Evolutionary conservation across 2,888 invertebrate species (phyloP).

Genomic region (Neoaliturus tenellus): DNA sequence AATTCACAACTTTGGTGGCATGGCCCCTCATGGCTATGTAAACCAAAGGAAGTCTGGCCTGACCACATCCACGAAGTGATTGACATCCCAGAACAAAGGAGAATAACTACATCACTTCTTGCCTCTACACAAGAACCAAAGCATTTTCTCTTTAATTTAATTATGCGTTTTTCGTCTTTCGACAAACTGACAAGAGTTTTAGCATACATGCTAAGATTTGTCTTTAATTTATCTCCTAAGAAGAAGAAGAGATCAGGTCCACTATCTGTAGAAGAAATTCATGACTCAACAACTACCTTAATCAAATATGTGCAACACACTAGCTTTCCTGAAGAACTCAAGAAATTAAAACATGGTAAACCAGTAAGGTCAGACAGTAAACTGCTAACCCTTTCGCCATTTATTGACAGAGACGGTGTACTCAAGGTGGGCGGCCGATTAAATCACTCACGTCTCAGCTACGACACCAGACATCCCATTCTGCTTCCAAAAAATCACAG

Average conservation of each 20-base stretch:
- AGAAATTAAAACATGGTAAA: not conserved
- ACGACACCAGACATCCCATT: conserved; percentile 37
- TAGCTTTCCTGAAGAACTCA: not conserved
- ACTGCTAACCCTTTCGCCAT: conserved; percentile 18
- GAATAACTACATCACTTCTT: not conserved
- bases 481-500: conserved; percentile 34
- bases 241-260: not conserved
- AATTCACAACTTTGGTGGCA: conserved; percentile 14
- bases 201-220: not conserved
- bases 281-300: not conserved
- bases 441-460: not conserved
- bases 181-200: not conserved
- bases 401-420: conserved; percentile 28
- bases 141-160: not conserved
- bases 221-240: not conserved
- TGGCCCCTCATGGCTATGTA: not conserved
- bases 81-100: not conserved
- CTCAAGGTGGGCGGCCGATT: conserved; percentile 45
- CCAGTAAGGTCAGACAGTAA: not conserved
- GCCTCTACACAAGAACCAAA: not conserved
- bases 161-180: not conserved
- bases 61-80: not conserved
- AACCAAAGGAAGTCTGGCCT: not conserved
- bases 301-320: not conserved
- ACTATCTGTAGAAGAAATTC: conserved; percentile 4